These are phyloP conservation scores for Chorisops tibialis DNA, from an alignment of 2,888 invertebrate species.

Conservation along the genomic window DNA sequence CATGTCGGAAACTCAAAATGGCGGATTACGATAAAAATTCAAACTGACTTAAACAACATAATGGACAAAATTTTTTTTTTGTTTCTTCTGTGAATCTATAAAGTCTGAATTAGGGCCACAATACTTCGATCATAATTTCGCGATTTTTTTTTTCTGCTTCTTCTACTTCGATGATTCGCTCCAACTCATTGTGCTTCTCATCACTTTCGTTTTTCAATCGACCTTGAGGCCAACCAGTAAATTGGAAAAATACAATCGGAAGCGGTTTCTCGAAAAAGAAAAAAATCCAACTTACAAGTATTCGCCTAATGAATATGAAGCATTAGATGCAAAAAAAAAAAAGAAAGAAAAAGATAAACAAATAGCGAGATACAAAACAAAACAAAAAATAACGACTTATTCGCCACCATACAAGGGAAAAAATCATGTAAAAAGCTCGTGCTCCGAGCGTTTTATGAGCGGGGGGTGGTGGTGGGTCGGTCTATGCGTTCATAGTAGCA, in stretches of 20 bases:
- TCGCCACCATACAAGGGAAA: constrained; percentile 9
- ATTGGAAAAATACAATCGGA: constrained; percentile 13
- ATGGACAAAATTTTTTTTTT: too few species aligned
- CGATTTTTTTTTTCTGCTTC: too few species aligned
- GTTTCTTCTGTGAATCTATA: too few species aligned
- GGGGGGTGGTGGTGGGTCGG: constrained; percentile 1
- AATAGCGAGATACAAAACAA: background rate
- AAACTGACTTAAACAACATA: too few species aligned
- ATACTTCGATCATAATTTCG: too few species aligned
- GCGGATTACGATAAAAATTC: too few species aligned
- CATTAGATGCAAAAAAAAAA: background rate
- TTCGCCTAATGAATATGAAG: background rate
- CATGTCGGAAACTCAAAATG: too few species aligned
- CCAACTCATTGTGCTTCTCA: background rate
- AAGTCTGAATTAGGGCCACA: too few species aligned
- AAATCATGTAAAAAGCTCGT: constrained; percentile 8
- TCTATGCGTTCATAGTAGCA: background rate
- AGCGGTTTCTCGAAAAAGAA: constrained; percentile 11
- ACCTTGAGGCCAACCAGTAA: constrained; percentile 12
- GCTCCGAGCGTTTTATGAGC: background rate
- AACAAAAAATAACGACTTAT: background rate
- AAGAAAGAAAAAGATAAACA: background rate
- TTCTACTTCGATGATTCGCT: too few species aligned
- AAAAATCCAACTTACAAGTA: background rate
- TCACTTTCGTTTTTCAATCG: constrained; percentile 18